Evolutionary conservation across 2,113 vertebrate species (phyloP).

Genomic region (Serranochromis macrocephalus): DNA sequence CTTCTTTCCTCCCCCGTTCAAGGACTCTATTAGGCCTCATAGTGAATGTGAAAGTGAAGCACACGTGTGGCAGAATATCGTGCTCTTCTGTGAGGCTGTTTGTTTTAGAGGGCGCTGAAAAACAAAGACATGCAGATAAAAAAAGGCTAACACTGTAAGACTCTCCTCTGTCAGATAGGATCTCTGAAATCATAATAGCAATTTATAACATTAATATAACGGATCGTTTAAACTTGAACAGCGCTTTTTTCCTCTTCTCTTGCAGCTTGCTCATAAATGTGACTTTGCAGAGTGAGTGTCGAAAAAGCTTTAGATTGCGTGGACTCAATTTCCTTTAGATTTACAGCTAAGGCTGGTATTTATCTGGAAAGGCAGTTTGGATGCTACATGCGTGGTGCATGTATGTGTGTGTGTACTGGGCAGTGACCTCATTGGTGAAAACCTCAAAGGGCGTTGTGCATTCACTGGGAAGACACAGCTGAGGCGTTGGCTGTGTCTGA

Average conservation of each 20-base stretch:
- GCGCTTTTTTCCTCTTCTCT: not conserved
- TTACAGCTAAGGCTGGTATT: not conserved
- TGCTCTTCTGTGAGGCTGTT: not conserved
- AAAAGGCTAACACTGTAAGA: not conserved
- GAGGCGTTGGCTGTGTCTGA: slow-evolving; percentile 21
- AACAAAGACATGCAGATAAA: not conserved
- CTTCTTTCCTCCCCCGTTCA: not conserved
- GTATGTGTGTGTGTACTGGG: not conserved
- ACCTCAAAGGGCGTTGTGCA: slow-evolving; percentile 39
- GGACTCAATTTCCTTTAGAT: not conserved
- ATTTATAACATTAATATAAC: not conserved
- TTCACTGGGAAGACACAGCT: slow-evolving; percentile 43
- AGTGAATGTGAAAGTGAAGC: slow-evolving; percentile 1
- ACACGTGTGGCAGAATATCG: not conserved
- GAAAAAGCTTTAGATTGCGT: not conserved
- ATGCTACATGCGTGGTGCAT: not conserved
- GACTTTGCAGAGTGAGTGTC: not conserved
- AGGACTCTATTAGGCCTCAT: slow-evolving; percentile 11
- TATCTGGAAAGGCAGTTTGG: slow-evolving; percentile 1
- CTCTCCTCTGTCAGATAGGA: not conserved
- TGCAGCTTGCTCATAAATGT: not conserved
- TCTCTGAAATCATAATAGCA: not conserved
- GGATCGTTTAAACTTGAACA: not conserved
- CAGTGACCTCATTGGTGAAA: slow-evolving; percentile 34
- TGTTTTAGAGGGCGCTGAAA: slow-evolving; percentile 2